A percentile compares a stretch with the other conserved stretches of the same genome.
phyloP scores from a whole-genome alignment of 1,140 invertebrate species.

The Scaptomyza graminum region DNA sequence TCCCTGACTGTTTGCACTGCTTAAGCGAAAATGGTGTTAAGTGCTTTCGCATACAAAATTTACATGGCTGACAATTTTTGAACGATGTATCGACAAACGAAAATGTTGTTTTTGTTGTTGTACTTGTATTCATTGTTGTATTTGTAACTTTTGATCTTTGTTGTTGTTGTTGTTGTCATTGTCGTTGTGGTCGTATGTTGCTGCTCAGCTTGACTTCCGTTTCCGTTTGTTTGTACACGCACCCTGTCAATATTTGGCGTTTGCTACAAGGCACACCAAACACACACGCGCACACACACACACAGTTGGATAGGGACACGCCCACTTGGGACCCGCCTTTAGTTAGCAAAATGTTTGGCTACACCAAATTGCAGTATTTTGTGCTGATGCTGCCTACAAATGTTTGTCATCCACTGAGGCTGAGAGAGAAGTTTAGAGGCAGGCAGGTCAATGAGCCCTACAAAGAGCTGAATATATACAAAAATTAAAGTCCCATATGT shows the following conservation, averaged over 20 bases:
- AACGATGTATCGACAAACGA: slow-evolving; percentile 64
- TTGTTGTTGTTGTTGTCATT: slow-evolving; percentile 33
- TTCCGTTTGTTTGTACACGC: slow-evolving; percentile 70
- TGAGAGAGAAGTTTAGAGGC: not conserved
- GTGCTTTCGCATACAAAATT: slow-evolving; percentile 82
- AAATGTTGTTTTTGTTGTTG: slow-evolving; percentile 25
- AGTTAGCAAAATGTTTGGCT: slow-evolving; percentile 46
- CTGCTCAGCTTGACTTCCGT: slow-evolving; percentile 75
- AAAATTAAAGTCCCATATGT: not conserved
- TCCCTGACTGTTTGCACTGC: slow-evolving; percentile 64
- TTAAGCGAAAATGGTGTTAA: slow-evolving; percentile 80
- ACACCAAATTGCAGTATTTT: slow-evolving; percentile 55
- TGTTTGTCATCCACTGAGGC: slow-evolving; percentile 6
- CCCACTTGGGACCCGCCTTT: slow-evolving; percentile 21
- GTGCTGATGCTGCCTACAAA: slow-evolving; percentile 18
- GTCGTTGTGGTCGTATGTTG: slow-evolving; percentile 70
- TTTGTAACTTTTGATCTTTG: slow-evolving; percentile 2
- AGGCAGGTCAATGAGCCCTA: slow-evolving; percentile 27
- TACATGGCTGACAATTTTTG: slow-evolving; percentile 77
- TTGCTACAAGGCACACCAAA: slow-evolving; percentile 65
- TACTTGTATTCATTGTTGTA: slow-evolving; percentile 1
- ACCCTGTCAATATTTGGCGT: slow-evolving; percentile 73
- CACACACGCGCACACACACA: slow-evolving; percentile 26
- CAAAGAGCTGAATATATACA: not conserved
- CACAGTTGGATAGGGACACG: not conserved